Base-by-base conservation (phyloP, 2,113 vertebrate species). In the Nerophis lumbriciformis region DNA sequence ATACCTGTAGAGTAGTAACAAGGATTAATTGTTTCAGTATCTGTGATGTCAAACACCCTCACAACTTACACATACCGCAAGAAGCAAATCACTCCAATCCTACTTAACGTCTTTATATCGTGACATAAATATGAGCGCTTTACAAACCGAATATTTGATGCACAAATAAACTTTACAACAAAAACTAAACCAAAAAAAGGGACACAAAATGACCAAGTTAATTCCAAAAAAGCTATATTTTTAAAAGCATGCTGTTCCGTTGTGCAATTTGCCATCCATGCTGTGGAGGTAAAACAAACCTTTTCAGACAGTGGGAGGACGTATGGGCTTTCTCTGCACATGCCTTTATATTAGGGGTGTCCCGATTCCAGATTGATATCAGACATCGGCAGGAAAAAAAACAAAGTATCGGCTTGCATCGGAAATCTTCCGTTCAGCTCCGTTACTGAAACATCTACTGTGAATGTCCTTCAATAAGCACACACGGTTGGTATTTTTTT, bases 1-100 rank as follows among this genome's bases (percentile, higher is more conserved):
- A 91, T 97, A 95, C 93, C 91, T 95, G 93, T 94, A 97, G 93
- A 96, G 93, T 94, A 92, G 91, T 94, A 94, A 97, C 94, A 97
- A 94, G 93, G 92, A 94, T 94, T 92, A 98, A 95, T 91, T 97
- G 93, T 92, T 96, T 94, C 94, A 93, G 94, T 97, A 97, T 93
- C 91, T 93, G 93, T 92, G 93, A 91, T 94, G 92, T 92, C 92
- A 93, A 96, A 98, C 93, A 95, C 91, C 92, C 93, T 92, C 93
- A 97, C 94, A 92, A 95, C 92, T 90, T 89, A 95, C 94, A 89
- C 93, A 91, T 93, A 96, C 92, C 93, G 93, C 91, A 88, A 90
- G 92, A 97, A 96, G 94, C 93, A 95, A 94, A 92, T 92, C 92
- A 96, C 91, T 92, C 91, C 92, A 92, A 92, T 85, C 91, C 91